A percentile compares a stretch with the other conserved stretches of the same genome.
phyloP scores from a whole-genome alignment of 2,888 invertebrate genomes.

The Stegana nigrithorax region DNA sequence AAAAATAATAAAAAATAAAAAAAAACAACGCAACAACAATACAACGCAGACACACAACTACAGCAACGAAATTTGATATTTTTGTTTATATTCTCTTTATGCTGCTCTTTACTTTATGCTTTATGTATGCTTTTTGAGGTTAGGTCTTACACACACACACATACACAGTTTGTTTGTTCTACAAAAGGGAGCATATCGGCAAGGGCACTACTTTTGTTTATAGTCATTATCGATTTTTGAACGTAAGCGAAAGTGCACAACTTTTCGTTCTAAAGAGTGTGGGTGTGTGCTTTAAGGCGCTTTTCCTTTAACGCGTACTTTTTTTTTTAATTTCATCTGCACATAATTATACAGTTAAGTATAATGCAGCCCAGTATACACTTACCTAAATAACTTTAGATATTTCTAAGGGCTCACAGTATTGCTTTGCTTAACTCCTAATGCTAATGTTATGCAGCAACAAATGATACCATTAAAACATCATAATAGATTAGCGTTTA shows the following conservation, averaged over 20 bases:
- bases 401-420: no score
- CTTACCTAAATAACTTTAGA: no score
- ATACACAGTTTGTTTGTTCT: neutral
- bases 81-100: conserved; percentile 54
- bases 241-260: neutral
- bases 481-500: neutral
- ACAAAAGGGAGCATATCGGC: neutral
- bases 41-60: conserved; percentile 42
- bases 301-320: conserved; percentile 25
- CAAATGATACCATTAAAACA: neutral
- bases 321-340: no score
- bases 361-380: no score
- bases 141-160: conserved; percentile 1
- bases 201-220: conserved; percentile 18
- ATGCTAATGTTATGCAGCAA: conserved; percentile 31
- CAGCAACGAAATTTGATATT: conserved; percentile 55
- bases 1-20: conserved; percentile 2
- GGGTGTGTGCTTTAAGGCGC: no score
- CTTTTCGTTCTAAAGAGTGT: no score
- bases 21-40: conserved; percentile 17
- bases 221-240: conserved; percentile 38
- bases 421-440: no score
- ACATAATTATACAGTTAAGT: no score
- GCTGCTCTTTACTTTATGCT: conserved; percentile 51
- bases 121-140: conserved; percentile 47